phyloP scores from a whole-genome alignment of 2,113 vertebrate species.

The Hemibates koningsi region DNA sequence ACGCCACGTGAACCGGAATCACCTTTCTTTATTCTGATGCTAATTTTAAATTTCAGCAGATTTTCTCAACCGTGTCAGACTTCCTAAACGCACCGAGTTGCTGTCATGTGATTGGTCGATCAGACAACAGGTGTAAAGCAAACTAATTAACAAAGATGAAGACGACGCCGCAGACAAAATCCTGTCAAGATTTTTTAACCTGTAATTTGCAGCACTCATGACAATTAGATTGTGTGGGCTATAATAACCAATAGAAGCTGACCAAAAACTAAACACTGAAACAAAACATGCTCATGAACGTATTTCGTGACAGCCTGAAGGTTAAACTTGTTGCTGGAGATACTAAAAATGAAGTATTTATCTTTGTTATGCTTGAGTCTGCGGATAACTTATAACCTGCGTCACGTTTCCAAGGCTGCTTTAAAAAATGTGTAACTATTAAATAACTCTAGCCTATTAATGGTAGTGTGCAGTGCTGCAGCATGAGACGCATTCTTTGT shows the following conservation, averaged over 20 bases:
- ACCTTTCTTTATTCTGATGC: background rate
- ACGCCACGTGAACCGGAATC: rapidly evolving
- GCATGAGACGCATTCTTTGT: background rate
- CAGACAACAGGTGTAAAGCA: background rate
- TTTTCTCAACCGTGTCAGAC: background rate
- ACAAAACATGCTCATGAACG: background rate
- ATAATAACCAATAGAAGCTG: rapidly evolving
- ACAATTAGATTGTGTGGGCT: rapidly evolving
- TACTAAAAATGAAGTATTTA: background rate
- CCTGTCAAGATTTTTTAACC: background rate
- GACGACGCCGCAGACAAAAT: rapidly evolving
- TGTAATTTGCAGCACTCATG: rapidly evolving
- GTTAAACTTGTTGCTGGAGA: background rate
- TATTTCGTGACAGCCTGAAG: background rate
- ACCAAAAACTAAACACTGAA: background rate
- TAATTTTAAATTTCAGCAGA: background rate
- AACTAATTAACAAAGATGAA: background rate
- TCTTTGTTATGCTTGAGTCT: background rate
- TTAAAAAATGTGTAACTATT: background rate
- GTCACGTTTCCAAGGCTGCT: background rate
- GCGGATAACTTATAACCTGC: background rate
- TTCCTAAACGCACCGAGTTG: rapidly evolving
- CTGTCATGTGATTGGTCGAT: background rate
- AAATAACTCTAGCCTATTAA: background rate
- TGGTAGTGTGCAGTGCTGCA: background rate